These are phyloP conservation scores for Maconellicoccus hirsutus DNA, from an alignment of 1,140 invertebrate species.

Conservation along the genomic window DNA sequence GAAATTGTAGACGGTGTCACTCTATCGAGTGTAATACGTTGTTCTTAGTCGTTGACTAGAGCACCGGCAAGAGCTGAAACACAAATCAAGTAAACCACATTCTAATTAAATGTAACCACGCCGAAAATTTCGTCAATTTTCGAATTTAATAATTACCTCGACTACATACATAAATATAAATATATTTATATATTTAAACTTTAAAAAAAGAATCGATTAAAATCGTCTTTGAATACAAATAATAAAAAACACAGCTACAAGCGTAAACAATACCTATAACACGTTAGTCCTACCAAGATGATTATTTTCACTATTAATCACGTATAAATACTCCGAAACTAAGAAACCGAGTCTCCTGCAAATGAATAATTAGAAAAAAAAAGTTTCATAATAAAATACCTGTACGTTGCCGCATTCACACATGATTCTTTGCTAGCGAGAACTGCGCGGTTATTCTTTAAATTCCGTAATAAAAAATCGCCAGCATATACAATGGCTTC, in stretches of 20 bases:
- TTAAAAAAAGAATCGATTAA: too few relatives aligned
- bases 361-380: constrained; percentile 6
- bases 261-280: not conserved
- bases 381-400: constrained; percentile 21
- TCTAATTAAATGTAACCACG: too few relatives aligned
- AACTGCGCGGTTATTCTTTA: not conserved
- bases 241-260: not conserved
- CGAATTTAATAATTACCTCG: too few relatives aligned
- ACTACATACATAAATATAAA: too few relatives aligned
- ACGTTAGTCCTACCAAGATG: not conserved
- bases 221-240: too few relatives aligned
- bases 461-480: constrained; percentile 11
- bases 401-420: constrained; percentile 5
- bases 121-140: too few relatives aligned
- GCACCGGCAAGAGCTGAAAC: too few relatives aligned
- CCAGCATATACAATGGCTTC: constrained; percentile 7
- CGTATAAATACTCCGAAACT: not conserved
- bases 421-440: constrained; percentile 2
- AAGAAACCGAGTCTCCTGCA: not conserved
- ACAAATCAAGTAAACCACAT: too few relatives aligned
- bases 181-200: too few relatives aligned
- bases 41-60: too few relatives aligned
- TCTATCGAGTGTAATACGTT: too few relatives aligned
- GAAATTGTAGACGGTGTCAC: too few relatives aligned
- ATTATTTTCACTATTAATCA: not conserved